phyloP scores from a whole-genome alignment of 2,113 vertebrate genomes.

The Dromiciops gliroides region DNA sequence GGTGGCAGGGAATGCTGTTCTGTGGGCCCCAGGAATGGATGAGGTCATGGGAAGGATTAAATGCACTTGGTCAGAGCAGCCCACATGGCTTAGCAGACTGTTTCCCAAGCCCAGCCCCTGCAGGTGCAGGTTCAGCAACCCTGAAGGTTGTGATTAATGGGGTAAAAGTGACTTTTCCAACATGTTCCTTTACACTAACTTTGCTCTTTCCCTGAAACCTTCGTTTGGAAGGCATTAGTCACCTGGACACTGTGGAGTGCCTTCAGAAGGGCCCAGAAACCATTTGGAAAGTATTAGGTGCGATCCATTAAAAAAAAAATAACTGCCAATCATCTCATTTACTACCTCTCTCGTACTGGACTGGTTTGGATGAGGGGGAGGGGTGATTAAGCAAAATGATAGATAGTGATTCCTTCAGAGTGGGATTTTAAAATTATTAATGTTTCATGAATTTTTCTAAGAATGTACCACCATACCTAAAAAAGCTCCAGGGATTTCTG shows the following conservation, averaged over 20 bases:
- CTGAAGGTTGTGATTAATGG: slow-evolving; percentile 83
- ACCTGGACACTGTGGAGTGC: slow-evolving; percentile 57
- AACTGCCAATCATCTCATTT: slow-evolving; percentile 15
- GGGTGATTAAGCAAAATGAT: background rate
- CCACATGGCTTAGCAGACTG: slow-evolving; percentile 78
- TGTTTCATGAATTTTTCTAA: background rate
- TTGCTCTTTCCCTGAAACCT: slow-evolving; percentile 42
- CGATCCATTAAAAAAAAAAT: slow-evolving; percentile 73
- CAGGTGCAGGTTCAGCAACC: slow-evolving; percentile 88
- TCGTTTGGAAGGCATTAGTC: slow-evolving; percentile 53
- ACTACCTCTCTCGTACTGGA: background rate
- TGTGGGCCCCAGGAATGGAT: background rate
- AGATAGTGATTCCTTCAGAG: background rate
- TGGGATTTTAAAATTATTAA: background rate
- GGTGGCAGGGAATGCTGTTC: background rate
- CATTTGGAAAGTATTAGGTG: slow-evolving; percentile 81
- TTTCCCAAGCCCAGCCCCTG: slow-evolving; percentile 83
- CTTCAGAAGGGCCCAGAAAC: slow-evolving; percentile 52
- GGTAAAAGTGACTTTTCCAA: slow-evolving; percentile 77
- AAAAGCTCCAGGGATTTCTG: background rate
- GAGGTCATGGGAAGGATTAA: background rate
- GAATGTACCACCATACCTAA: background rate
- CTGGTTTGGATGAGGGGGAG: background rate
- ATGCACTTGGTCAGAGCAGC: background rate
- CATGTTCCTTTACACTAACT: slow-evolving; percentile 23